Evolutionary conservation across 1,140 invertebrate species (phyloP).

Genomic region (Brachionus angularis): DNA sequence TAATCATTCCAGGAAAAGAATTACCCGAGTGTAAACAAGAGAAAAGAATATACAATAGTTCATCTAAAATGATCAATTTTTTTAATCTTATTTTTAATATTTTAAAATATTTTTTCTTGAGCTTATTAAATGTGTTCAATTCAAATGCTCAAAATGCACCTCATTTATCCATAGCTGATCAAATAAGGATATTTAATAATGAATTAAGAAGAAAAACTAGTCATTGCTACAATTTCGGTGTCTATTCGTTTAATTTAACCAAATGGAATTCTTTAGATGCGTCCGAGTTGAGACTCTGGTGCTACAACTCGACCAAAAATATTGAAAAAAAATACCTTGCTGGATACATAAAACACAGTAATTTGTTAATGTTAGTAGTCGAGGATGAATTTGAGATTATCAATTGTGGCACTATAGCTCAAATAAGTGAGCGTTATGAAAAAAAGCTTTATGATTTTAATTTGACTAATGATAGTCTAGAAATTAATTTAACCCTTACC

Average conservation of each 20-base stretch:
- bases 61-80: not conserved
- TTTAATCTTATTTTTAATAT: not conserved
- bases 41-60: not conserved
- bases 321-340: not conserved
- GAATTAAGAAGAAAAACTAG: constrained; percentile 37
- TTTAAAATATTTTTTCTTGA: not conserved
- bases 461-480: not conserved
- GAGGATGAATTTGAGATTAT: constrained; percentile 38
- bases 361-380: constrained; percentile 34
- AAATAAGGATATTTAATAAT: constrained; percentile 33
- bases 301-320: constrained; percentile 13
- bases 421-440: not conserved
- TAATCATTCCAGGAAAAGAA: constrained; percentile 22
- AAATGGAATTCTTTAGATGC: constrained; percentile 36
- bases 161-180: constrained; percentile 14
- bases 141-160: not conserved
- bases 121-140: not conserved
- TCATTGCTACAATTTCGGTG: constrained; percentile 40
- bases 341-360: constrained; percentile 21
- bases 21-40: constrained; percentile 38
- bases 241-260: constrained; percentile 38
- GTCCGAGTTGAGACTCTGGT: constrained; percentile 10
- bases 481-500: not conserved
- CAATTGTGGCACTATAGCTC: constrained; percentile 24
- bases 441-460: not conserved